Percentiles rank a stretch among this genome's conserved stretches.
These are phyloP conservation scores for Hemicrepidius hirtus DNA, from an alignment of 2,888 invertebrate species.

Conservation along the genomic window DNA sequence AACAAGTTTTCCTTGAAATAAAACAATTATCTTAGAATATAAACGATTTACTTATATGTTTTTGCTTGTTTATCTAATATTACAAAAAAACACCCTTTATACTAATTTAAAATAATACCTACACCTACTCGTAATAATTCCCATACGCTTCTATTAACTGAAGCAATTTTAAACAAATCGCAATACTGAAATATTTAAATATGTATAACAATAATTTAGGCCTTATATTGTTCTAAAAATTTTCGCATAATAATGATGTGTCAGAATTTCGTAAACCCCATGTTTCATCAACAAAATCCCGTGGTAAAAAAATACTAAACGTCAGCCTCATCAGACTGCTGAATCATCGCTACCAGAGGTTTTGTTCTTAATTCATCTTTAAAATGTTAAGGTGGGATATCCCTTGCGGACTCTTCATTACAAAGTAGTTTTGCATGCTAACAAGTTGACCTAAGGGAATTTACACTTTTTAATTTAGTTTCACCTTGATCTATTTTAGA, in stretches of 20 bases:
- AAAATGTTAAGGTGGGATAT: slow-evolving; percentile 22
- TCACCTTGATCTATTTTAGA: slow-evolving; percentile 22
- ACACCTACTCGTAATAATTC: neutral
- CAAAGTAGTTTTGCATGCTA: neutral
- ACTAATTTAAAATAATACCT: no score
- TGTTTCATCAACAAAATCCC: slow-evolving; percentile 24
- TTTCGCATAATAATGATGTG: slow-evolving; percentile 1
- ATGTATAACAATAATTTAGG: neutral
- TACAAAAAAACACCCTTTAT: no score
- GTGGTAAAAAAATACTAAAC: slow-evolving; percentile 11
- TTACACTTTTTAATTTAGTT: neutral
- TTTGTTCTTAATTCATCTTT: neutral
- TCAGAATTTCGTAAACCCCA: neutral
- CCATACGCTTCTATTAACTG: neutral
- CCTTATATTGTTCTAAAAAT: slow-evolving; percentile 22
- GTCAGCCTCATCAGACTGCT: neutral
- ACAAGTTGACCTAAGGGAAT: neutral
- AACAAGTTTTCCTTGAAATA: no score
- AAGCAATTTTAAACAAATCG: neutral
- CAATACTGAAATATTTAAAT: neutral
- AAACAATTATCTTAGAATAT: no score
- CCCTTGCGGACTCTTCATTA: slow-evolving; percentile 20
- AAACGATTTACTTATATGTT: no score
- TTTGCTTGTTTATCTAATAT: no score
- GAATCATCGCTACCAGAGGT: neutral